Percentiles rank a stretch among this genome's conserved stretches.
phyloP scores from a whole-genome alignment of 1,140 invertebrate genomes.

The Drosophila sturtevanti region DNA sequence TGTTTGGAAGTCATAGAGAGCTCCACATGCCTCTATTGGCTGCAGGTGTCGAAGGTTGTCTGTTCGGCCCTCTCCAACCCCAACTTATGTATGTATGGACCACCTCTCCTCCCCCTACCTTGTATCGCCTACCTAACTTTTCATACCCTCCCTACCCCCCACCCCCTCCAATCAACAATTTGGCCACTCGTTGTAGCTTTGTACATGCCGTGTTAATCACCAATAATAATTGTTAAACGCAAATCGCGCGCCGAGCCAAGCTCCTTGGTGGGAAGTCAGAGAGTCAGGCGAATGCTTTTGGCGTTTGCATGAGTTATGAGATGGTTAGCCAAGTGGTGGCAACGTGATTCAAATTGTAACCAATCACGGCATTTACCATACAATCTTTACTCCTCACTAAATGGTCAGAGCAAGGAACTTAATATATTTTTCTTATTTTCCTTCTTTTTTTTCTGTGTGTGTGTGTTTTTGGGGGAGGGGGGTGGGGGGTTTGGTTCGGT shows the following conservation, averaged over 20 bases:
- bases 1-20: slow-evolving; percentile 44
- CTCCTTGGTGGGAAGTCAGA: slow-evolving; percentile 20
- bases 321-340: neutral
- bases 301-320: slow-evolving; percentile 72
- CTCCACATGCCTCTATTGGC: slow-evolving; percentile 64
- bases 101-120: too few relatives aligned
- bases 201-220: slow-evolving; percentile 80
- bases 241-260: slow-evolving; percentile 54
- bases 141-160: neutral
- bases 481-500: slow-evolving; percentile 1
- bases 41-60: slow-evolving; percentile 79
- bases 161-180: neutral
- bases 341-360: neutral
- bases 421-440: neutral
- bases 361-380: neutral
- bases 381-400: neutral
- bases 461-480: too few relatives aligned
- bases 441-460: too few relatives aligned
- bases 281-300: slow-evolving; percentile 46
- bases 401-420: slow-evolving; percentile 31
- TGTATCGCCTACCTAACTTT: too few relatives aligned
- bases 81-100: neutral
- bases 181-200: slow-evolving; percentile 24
- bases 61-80: slow-evolving; percentile 18
- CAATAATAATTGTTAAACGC: slow-evolving; percentile 81